phyloP scores from a whole-genome alignment of 1,140 invertebrate species.

The Trichonephila inaurata region DNA sequence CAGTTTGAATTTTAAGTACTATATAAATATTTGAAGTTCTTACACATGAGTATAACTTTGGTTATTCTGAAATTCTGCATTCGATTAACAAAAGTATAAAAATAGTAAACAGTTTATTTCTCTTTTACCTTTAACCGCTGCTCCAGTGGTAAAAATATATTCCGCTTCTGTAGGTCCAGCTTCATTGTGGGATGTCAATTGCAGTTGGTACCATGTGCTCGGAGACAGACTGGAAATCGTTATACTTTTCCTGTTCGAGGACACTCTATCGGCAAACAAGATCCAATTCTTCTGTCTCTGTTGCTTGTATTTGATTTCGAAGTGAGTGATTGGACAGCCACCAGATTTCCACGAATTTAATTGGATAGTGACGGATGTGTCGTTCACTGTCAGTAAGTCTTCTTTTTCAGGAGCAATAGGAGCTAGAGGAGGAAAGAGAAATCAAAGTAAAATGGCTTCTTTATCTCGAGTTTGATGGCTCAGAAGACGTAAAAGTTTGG shows the following conservation, averaged over 20 bases:
- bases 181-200: conserved; percentile 94
- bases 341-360: conserved; percentile 96
- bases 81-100: too few species aligned
- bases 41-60: too few species aligned
- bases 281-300: conserved; percentile 72
- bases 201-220: conserved; percentile 90
- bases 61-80: too few species aligned
- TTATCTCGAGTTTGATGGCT: too few species aligned
- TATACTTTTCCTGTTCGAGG: conserved; percentile 68
- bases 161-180: conserved; percentile 92
- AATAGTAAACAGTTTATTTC: too few species aligned
- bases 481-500: too few species aligned
- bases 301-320: conserved; percentile 73
- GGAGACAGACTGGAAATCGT: conserved; percentile 86
- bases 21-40: too few species aligned
- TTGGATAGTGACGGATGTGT: conserved; percentile 94
- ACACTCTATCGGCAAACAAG: conserved; percentile 66
- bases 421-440: conserved; percentile 27
- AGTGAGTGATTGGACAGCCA: conserved; percentile 97
- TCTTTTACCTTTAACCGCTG: conserved; percentile 82
- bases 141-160: conserved; percentile 88
- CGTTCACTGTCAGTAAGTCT: conserved; percentile 85
- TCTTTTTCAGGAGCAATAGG: conserved; percentile 77
- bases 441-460: neutral
- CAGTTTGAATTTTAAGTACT: too few species aligned